A percentile compares a stretch with the other conserved stretches of the same genome.
These are phyloP conservation scores for Salvator merianae DNA, from an alignment of 2,113 vertebrate genomes.

Conservation along the genomic window DNA sequence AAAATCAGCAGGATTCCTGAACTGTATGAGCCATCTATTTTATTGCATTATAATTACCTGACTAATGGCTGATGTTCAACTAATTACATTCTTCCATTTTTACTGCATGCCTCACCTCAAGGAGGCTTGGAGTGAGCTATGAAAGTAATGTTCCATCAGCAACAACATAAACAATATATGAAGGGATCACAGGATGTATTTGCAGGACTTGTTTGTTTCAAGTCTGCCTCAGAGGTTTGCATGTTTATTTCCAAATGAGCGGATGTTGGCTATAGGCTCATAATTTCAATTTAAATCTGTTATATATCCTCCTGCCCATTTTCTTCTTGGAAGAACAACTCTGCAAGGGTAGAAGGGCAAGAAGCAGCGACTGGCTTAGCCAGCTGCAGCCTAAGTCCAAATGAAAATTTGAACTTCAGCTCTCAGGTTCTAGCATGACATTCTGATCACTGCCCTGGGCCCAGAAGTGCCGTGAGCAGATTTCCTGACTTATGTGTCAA, in stretches of 20 bases:
- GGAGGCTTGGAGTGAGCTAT: conserved; percentile 6
- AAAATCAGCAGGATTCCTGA: conserved; percentile 10
- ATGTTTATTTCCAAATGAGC: not conserved
- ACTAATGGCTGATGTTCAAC: not conserved
- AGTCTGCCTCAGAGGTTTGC: not conserved
- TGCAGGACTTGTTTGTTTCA: not conserved
- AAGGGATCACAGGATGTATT: not conserved
- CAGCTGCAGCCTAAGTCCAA: no score
- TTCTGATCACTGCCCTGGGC: no score
- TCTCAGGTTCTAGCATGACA: no score
- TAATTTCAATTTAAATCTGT: no score
- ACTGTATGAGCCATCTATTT: not conserved
- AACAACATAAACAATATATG: not conserved
- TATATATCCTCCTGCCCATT: no score
- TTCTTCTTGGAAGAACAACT: no score
- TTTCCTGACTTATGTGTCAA: no score
- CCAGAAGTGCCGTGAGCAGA: no score
- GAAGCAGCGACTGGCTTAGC: no score
- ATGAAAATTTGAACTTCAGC: no score
- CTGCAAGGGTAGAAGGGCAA: no score
- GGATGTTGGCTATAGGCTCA: no score
- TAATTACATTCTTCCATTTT: not conserved
- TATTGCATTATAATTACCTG: conserved; percentile 2
- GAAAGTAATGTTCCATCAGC: not conserved
- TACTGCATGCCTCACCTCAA: not conserved